Evolutionary conservation across 2,888 invertebrate genomes (phyloP), one percentile per base, ranked within the genome.

Genomic region (Euplagia quadripunctaria): DNA sequence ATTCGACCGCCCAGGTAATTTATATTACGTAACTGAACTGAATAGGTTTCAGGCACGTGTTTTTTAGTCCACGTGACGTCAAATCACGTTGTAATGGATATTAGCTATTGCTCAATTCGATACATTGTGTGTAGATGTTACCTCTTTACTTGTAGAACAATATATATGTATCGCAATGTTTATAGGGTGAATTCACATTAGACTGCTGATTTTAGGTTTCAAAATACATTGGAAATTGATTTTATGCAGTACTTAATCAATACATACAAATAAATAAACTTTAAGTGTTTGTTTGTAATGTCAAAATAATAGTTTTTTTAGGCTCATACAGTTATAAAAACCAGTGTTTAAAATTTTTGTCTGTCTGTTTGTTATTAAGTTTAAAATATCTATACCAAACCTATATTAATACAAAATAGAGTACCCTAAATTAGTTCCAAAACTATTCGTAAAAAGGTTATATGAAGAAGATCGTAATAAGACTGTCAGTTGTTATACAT

Each of bases 81-180:
- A 31, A 52, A 74, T 83, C 83, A 85, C 85, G 85, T 85, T 83
- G 81, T 2, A n/a, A 31, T 71, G 76, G 66, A 75, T 82, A 79
- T 80, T 80, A 78, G 20, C 20, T 68, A 46, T 83, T 80, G 42
- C 68, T 63, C 46, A 46, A 46, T 69, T 76, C 17, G 64, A 67
- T 63, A 80, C 75, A 81, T 69, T 74, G 71, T 75, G 52, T 51
- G 42, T 67, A 69, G 73, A 58, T 58, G 58, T 75, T 69, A 69
- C 42, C 61, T 9, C 51, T 70, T 71, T 73, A 64, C 41, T 76
- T 64, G 64, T 71, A 64, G 4, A 66, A 74, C 67, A 77, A 68
- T 78, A 73, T 83, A 31, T 31, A 12, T 31, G 31, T 31, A 31
- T 31, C 31, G 31, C 11, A 12, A 1, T 9, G 12, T 20, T 12